These are phyloP conservation scores for Antechinus stuartii DNA, from an alignment of 2,113 vertebrate genomes.

Conservation along the genomic window DNA sequence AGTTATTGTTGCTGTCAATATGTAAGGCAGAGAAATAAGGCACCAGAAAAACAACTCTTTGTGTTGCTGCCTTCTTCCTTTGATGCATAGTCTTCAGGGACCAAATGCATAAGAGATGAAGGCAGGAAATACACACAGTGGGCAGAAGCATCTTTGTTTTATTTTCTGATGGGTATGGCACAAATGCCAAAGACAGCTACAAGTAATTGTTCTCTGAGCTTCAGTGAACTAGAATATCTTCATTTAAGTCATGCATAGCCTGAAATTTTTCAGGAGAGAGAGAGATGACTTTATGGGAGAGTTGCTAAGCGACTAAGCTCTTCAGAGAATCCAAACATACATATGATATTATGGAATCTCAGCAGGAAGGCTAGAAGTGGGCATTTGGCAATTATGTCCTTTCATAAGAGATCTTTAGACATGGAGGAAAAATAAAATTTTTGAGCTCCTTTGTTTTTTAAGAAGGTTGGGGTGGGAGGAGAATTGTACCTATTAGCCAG, in stretches of 20 bases:
- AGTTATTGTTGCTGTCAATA: not conserved
- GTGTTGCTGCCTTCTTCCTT: not conserved
- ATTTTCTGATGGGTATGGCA: constrained; percentile 76
- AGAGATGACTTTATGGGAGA: constrained; percentile 70
- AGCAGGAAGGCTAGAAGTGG: constrained; percentile 40
- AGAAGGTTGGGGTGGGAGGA: too few relatives aligned
- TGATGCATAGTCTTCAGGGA: not conserved
- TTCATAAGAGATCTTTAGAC: constrained; percentile 41
- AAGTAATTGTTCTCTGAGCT: constrained; percentile 81
- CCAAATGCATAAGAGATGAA: constrained; percentile 47
- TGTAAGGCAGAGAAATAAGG: constrained; percentile 4
- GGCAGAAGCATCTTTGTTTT: constrained; percentile 63
- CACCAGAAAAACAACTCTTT: constrained; percentile 36
- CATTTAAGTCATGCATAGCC: constrained; percentile 73
- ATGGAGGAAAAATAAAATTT: not conserved
- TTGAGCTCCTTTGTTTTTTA: constrained; percentile 45
- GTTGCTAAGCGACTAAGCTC: constrained; percentile 77
- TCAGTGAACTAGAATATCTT: constrained; percentile 79
- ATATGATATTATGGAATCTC: constrained; percentile 57
- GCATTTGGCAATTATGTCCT: constrained; percentile 20
- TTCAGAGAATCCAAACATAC: constrained; percentile 41
- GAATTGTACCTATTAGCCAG: constrained; percentile 24
- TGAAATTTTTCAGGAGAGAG: constrained; percentile 65
- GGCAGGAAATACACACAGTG: constrained; percentile 20
- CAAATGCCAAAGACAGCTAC: constrained; percentile 72